Percentiles rank a stretch among this genome's conserved stretches.
These are phyloP conservation scores for Anarrhichthys ocellatus DNA, from an alignment of 2,113 vertebrate genomes.

Conservation along the genomic window DNA sequence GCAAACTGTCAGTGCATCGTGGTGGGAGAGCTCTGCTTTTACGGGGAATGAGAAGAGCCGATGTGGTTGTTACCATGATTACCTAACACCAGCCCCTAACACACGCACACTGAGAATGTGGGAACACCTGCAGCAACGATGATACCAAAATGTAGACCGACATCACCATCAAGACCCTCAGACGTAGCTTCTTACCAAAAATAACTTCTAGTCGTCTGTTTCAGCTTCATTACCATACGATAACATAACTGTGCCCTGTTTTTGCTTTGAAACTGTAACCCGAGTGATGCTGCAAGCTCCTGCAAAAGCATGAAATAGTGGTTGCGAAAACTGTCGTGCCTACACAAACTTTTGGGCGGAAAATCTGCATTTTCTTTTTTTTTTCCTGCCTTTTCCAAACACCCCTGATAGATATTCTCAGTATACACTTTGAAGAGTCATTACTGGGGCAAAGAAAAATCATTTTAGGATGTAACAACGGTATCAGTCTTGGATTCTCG, in stretches of 20 bases:
- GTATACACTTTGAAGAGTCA: conserved; percentile 18
- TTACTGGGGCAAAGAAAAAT: conserved; percentile 11
- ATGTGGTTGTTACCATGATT: conserved; percentile 18
- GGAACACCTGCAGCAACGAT: conserved; percentile 22
- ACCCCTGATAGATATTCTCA: conserved; percentile 7
- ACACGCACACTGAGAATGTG: conserved; percentile 7
- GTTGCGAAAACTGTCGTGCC: conserved; percentile 9
- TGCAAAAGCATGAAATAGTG: conserved; percentile 24
- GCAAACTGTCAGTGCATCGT: conserved; percentile 5
- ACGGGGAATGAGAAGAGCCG: conserved; percentile 14
- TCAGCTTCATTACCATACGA: neutral
- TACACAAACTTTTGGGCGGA: neutral
- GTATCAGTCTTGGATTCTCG: neutral
- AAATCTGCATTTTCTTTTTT: conserved; percentile 3
- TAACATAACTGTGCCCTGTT: conserved; percentile 16
- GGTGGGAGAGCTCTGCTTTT: conserved; percentile 14
- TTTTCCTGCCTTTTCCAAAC: conserved; percentile 10
- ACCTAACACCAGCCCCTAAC: neutral
- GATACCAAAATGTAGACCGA: neutral
- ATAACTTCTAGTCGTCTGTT: conserved; percentile 9
- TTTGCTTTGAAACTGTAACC: conserved; percentile 38
- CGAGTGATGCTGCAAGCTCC: conserved; percentile 24
- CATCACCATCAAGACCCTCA: neutral
- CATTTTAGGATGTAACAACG: conserved; percentile 21
- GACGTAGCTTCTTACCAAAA: neutral